Percentiles rank a stretch among this genome's conserved stretches.
Evolutionary conservation across 2,113 vertebrate species (phyloP).

Genomic region (Cephalopholis sonnerati): DNA sequence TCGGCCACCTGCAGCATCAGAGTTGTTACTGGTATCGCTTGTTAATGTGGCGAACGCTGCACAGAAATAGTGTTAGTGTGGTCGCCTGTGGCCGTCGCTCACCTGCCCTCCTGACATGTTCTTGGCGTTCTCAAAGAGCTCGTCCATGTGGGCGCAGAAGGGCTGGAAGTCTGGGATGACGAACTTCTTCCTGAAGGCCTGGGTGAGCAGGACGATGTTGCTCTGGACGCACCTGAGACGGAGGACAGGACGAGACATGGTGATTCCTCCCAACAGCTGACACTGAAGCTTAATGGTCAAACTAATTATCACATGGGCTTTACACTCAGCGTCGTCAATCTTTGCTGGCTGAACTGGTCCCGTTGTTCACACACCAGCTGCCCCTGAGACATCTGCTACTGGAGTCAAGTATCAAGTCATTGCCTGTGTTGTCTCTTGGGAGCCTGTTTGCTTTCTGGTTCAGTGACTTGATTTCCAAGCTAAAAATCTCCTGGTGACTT

Average conservation of each 20-base stretch:
- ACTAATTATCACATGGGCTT: neutral
- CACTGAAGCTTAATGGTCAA: neutral
- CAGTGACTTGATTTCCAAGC: neutral
- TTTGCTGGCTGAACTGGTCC: neutral
- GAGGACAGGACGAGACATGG: neutral
- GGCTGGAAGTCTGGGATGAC: constrained; percentile 98
- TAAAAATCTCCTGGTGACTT: neutral
- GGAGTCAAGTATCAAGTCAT: neutral
- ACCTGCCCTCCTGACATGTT: constrained; percentile 95
- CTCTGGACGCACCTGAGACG: constrained; percentile 94
- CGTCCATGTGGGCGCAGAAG: constrained; percentile 95
- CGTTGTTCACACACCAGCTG: constrained; percentile 9
- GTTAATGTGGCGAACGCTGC: no score
- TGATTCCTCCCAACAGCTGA: no score
- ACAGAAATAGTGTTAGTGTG: no score
- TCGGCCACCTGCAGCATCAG: constrained; percentile 92
- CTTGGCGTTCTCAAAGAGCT: constrained; percentile 92
- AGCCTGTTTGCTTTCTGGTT: neutral
- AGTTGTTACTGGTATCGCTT: neutral
- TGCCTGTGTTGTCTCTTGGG: neutral
- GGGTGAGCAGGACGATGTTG: constrained; percentile 98
- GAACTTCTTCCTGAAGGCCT: constrained; percentile 99
- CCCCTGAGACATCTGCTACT: neutral
- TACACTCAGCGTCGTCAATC: neutral
- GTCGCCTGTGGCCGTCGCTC: constrained; percentile 32